Percentiles rank a stretch among this genome's conserved stretches.
phyloP scores from a whole-genome alignment of 2,888 invertebrate genomes.

The Himalopsyche kuldschensis region DNA sequence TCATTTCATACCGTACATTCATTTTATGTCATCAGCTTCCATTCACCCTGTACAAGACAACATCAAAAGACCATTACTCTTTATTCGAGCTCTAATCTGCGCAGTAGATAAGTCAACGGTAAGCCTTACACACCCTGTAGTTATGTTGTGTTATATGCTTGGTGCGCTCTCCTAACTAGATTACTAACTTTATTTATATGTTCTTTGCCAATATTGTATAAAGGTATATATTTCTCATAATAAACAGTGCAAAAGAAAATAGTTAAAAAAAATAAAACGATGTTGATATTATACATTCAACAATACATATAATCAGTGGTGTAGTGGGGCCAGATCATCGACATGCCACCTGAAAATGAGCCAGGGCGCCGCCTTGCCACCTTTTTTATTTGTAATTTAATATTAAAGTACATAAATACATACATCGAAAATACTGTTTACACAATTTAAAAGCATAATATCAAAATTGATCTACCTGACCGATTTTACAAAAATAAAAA shows the following conservation, averaged over 20 bases:
- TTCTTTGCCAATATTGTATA: not conserved
- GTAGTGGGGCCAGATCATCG: too few species aligned
- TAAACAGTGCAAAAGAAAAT: not conserved
- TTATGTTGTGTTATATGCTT: not conserved
- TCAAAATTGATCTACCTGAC: too few species aligned
- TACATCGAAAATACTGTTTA: too few species aligned
- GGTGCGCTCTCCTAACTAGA: not conserved
- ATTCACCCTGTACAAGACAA: slow-evolving; percentile 10
- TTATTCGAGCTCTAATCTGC: slow-evolving; percentile 25
- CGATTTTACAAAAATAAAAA: too few species aligned
- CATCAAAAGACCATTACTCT: slow-evolving; percentile 15
- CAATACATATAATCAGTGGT: too few species aligned
- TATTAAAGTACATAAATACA: too few species aligned
- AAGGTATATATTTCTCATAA: not conserved
- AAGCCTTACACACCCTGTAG: slow-evolving; percentile 18
- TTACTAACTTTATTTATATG: not conserved
- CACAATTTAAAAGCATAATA: too few species aligned
- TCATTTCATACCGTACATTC: too few species aligned
- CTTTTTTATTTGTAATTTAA: too few species aligned
- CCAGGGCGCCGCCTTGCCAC: too few species aligned
- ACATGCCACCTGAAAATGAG: too few species aligned
- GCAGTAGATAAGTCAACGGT: slow-evolving; percentile 7
- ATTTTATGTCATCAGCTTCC: not conserved
- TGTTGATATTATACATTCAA: too few species aligned
- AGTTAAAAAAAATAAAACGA: not conserved